phyloP scores from a whole-genome alignment of 2,113 vertebrate species.

The Dicentrarchus labrax region DNA sequence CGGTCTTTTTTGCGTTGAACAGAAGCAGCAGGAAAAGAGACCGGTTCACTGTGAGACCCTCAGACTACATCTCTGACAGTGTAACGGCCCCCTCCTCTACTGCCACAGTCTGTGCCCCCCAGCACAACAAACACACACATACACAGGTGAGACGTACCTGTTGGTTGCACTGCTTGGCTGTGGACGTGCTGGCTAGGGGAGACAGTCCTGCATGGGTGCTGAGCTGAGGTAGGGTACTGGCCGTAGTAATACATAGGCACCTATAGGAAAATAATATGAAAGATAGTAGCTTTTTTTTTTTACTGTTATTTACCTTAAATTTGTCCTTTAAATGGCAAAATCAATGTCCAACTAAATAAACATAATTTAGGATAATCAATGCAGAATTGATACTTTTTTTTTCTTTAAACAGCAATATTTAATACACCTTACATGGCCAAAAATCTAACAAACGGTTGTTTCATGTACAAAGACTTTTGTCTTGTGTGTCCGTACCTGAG shows the following conservation, averaged over 20 bases:
- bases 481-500: constrained; percentile 84
- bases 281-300: neutral
- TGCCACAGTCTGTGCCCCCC: constrained; percentile 62
- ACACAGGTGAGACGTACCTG: constrained; percentile 83
- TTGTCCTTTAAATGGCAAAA: neutral
- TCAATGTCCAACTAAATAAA: neutral
- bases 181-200: constrained; percentile 87
- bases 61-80: constrained; percentile 99
- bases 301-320: neutral
- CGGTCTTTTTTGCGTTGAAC: constrained; percentile 40
- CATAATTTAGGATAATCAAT: neutral
- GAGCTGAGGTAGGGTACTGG: constrained; percentile 95
- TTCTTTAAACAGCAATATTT: neutral
- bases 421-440: neutral
- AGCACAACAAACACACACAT: constrained; percentile 21
- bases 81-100: constrained; percentile 97
- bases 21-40: constrained; percentile 95
- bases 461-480: neutral
- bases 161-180: constrained; percentile 80
- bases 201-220: constrained; percentile 89
- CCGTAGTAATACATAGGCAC: constrained; percentile 92
- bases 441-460: neutral
- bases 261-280: constrained; percentile 75
- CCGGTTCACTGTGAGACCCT: constrained; percentile 99
- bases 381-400: neutral